Base-by-base conservation (phyloP, 2,797 vertebrate species). In the Chaunax sp. region DNA sequence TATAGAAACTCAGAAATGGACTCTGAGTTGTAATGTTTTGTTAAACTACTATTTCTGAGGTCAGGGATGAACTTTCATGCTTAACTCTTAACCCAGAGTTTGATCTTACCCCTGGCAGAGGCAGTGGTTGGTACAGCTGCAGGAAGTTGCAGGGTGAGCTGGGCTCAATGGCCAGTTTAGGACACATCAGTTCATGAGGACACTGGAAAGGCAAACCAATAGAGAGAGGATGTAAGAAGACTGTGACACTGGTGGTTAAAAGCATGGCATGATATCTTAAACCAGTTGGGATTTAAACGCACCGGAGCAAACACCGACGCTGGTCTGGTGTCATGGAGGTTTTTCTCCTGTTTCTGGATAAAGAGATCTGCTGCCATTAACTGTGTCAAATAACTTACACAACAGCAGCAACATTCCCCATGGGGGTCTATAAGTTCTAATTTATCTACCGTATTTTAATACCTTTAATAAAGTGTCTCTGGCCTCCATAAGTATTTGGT, bases 401-500 rank as follows among this genome's bases (percentile, higher is more conserved):
- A 49, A 23, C 2, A 0, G 3, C 18, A 41, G 8, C 6, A 4
- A 41, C 26, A 4, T 8, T 12, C n/a, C 13, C 1, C 7, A 5
- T 18, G n/a, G 18, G 2, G 11, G 41, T 10, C n/a, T 49, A n/a
- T 18, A 40, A 28, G 12, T 28, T 35, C 0, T 2, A 18, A 55
- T 1, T 30, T 4, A 20, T 47, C 8, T 46, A 4, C 23, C 23
- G 43, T 15, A 1, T 37, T 22, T 25, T 0, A 64, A 61, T 60
- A 96, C 96, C 60, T 88, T 84, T 11, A 97, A 80, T 69, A 97
- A 64, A 30, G 88, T 64, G 46, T 95, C 89, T 88, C 95, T 94
- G 77, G 95, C 96, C 25, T 96, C 95, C 95, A 97, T 96, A 3
- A 97, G 92, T 41, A 96, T 92, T 72, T 90, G 88, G 86, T 96